phyloP scores from a whole-genome alignment of 2,797 vertebrate genomes.

The Danio albolineatus region DNA sequence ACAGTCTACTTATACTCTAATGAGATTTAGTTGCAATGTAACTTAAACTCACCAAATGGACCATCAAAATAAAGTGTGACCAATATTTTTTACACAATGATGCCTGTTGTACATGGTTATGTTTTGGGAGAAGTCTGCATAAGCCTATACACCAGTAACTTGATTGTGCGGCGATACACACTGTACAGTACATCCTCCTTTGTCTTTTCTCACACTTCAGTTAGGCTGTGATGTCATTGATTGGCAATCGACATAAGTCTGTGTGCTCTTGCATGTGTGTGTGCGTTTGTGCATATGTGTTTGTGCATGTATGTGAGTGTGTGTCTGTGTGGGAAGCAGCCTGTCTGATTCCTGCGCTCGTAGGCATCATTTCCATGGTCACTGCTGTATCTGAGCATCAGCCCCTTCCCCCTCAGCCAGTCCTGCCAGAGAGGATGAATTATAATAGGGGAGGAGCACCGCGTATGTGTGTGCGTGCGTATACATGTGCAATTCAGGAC shows the following conservation, averaged over 20 bases:
- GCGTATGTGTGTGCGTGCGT: slow-evolving; percentile 18
- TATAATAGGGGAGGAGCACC: slow-evolving; percentile 1
- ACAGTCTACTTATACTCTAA: no score
- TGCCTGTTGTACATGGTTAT: no score
- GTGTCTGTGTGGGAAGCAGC: slow-evolving; percentile 1
- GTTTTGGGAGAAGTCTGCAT: no score
- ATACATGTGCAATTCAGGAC: slow-evolving; percentile 22
- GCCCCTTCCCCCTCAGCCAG: slow-evolving; percentile 8
- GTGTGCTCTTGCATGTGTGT: slow-evolving; percentile 1
- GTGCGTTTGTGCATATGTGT: not conserved
- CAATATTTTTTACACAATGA: no score
- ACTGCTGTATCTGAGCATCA: slow-evolving; percentile 3
- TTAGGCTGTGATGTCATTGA: not conserved
- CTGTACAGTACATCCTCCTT: not conserved
- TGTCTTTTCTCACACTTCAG: slow-evolving; percentile 6
- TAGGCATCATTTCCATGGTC: slow-evolving; percentile 45
- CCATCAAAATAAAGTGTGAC: no score
- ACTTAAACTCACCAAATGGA: no score
- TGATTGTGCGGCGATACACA: no score
- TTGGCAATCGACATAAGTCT: not conserved
- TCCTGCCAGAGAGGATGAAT: slow-evolving; percentile 33
- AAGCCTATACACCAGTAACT: no score
- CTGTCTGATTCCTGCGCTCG: slow-evolving; percentile 20
- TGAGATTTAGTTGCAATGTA: no score
- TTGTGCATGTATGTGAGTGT: not conserved